Conservation (phyloP, 2,113 vertebrate species). For the Potamarius usumacintae region DNA sequence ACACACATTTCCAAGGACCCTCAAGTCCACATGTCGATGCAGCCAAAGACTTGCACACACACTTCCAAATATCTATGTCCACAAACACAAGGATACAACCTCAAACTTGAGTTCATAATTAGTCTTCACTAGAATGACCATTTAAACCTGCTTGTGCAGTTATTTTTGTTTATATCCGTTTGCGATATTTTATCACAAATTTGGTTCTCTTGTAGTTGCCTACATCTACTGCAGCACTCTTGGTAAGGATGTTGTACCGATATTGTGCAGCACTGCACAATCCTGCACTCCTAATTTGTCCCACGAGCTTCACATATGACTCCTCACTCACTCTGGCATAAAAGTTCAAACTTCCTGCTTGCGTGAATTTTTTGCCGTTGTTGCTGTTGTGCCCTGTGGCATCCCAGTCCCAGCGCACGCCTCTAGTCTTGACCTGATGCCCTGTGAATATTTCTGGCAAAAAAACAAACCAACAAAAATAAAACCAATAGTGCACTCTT, state of each 20-base stretch:
- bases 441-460: neutral
- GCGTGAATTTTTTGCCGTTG: neutral
- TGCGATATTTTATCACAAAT: neutral
- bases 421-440: neutral
- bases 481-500: neutral
- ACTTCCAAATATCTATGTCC: neutral
- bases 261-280: neutral
- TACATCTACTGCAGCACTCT: neutral
- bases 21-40: neutral
- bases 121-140: neutral
- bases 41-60: slow-evolving; percentile 2
- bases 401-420: neutral
- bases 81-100: neutral
- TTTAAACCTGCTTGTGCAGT: neutral
- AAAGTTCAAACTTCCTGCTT: neutral
- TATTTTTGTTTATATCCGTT: neutral
- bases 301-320: neutral
- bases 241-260: neutral
- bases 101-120: neutral
- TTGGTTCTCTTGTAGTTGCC: neutral
- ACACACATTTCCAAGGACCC: neutral
- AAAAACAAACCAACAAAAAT: neutral
- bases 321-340: neutral
- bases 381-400: neutral
- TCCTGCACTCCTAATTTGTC: neutral